Percentiles rank a stretch among this genome's conserved stretches.
These are phyloP conservation scores for Psophia crepitans DNA, from an alignment of 2,113 vertebrate species.

Conservation along the genomic window DNA sequence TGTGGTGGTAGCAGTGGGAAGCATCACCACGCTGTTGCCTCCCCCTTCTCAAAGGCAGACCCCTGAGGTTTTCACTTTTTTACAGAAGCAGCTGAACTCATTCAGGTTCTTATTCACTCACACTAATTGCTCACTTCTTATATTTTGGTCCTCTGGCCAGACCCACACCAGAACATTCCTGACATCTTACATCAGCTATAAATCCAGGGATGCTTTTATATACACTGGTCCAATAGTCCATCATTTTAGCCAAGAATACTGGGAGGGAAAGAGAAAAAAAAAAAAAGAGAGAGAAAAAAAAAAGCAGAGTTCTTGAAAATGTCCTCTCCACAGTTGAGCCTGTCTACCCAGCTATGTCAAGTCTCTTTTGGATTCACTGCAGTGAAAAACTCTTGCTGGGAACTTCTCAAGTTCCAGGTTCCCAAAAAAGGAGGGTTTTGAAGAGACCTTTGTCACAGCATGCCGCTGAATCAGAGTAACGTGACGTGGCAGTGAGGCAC, in stretches of 20 bases:
- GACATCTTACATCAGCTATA: neutral
- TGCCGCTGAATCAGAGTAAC: neutral
- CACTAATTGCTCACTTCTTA: neutral
- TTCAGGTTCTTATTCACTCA: neutral
- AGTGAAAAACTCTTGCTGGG: neutral
- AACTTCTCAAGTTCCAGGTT: neutral
- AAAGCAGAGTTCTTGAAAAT: neutral
- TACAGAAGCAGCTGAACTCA: neutral
- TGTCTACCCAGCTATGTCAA: neutral
- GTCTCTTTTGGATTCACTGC: neutral
- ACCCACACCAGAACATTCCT: neutral
- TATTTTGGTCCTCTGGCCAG: neutral
- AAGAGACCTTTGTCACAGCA: neutral
- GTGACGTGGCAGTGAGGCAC: neutral
- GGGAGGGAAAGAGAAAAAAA: too few species aligned
- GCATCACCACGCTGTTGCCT: neutral
- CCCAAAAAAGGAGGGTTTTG: neutral
- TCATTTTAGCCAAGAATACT: neutral
- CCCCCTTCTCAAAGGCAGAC: neutral
- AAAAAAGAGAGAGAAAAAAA: too few species aligned
- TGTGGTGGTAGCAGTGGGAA: neutral
- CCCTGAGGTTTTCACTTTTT: neutral
- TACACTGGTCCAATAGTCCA: neutral
- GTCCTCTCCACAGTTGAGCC: neutral
- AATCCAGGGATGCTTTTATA: neutral